Evolutionary conservation across 2,888 invertebrate genomes (phyloP), one percentile per base, ranked within the genome.

Genomic region (Neelides folsomi): DNA sequence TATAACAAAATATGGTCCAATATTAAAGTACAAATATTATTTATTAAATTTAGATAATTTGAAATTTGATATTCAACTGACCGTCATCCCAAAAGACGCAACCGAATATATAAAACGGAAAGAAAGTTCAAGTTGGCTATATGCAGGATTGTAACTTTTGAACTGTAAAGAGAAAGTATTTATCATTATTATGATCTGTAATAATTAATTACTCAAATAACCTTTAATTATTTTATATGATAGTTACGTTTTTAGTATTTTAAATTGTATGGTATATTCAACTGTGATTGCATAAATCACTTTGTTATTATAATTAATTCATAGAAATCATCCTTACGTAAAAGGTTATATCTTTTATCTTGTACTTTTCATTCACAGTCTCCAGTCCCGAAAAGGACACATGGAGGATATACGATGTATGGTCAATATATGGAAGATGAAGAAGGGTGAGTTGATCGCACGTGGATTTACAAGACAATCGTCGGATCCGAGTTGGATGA

Each of bases 81-180:
- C 93, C 65, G 86, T 83, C 37, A 87, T 81, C 53, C 81, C 72
- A 70, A 95, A 94, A 1, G 92, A 84, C 39, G 54, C 54, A 37
- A 54, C 49, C 12, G 61, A 52, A 71, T 94, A 95, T 66, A 94
- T 85, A 69, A 94, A 86, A 63, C 95, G 77, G 70, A 95, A 92
- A 90, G 94, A 95, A 57, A 95, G 89, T 74, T 95, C 94, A 69
- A 95, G 83, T 75, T 93, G 90, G 34, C 94, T 94, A 69, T 94
- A 97, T 9, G 85, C 85, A 44, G 93, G 88, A 72, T 92, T 94
- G 73, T 93, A 95, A 2, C 86, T 90, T 73, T 92, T 92, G 69
- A 93, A 92, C 94, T 94, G 77, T 2, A 15, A 49, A 42, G 12
- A 13, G 16, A 43, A 42, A 44, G 16, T n/a, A n/a, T n/a, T n/a